phyloP scores from a whole-genome alignment of 1,140 invertebrate species.

The Meloidogyne exigua region DNA sequence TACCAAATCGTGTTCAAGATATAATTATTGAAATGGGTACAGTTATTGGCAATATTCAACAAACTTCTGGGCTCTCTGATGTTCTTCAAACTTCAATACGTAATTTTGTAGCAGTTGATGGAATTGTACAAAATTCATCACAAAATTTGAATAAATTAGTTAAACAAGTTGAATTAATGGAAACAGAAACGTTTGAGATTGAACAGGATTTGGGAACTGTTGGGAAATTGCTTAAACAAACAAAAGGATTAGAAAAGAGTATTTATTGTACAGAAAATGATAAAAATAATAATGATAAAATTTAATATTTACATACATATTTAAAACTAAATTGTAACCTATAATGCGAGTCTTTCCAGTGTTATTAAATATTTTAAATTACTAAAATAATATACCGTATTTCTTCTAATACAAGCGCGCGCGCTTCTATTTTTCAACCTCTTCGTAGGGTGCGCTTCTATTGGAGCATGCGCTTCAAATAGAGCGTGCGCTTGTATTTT shows the following conservation, averaged over 20 bases:
- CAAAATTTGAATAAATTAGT: conserved; percentile 23
- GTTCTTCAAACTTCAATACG: conserved; percentile 20
- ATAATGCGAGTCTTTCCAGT: too few relatives aligned
- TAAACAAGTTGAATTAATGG: conserved; percentile 19
- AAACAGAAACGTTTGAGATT: conserved; percentile 5
- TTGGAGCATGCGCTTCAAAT: too few relatives aligned
- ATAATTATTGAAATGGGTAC: conserved; percentile 18
- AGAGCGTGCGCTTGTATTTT: too few relatives aligned
- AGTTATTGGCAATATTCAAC: conserved; percentile 18
- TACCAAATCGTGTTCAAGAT: conserved; percentile 22
- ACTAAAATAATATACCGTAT: too few relatives aligned
- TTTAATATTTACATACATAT: not conserved
- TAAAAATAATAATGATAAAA: not conserved
- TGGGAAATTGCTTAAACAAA: not conserved
- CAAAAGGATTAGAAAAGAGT: not conserved
- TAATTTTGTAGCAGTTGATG: conserved; percentile 20
- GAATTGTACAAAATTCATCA: conserved; percentile 23
- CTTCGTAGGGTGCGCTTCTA: too few relatives aligned
- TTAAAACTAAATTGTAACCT: too few relatives aligned
- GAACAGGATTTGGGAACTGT: not conserved
- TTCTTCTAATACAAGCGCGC: too few relatives aligned
- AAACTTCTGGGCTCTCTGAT: conserved; percentile 14
- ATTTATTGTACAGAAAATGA: not conserved
- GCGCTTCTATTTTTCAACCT: too few relatives aligned
- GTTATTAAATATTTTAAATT: too few relatives aligned